Conservation (phyloP, 2,113 vertebrate genomes). For the Pontoporia blainvillei region DNA sequence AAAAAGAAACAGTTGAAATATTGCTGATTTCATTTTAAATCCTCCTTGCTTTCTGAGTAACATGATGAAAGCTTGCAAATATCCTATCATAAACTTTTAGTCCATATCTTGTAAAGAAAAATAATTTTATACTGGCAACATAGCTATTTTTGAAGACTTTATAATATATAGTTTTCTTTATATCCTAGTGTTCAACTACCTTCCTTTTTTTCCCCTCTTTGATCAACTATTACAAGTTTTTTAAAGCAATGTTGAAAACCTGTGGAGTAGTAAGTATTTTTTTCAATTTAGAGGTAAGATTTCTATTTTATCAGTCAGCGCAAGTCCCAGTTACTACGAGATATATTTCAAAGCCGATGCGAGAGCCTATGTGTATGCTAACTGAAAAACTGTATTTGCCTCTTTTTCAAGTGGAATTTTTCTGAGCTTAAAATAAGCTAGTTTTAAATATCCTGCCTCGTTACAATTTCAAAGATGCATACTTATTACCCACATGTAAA, state of each 20-base stretch:
- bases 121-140: neutral
- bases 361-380: neutral
- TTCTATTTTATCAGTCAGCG: neutral
- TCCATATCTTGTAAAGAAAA: neutral
- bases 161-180: neutral
- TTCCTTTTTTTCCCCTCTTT: neutral
- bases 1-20: neutral
- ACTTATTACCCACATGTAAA: constrained; percentile 9
- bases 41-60: neutral
- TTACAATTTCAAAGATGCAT: constrained; percentile 25
- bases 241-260: neutral
- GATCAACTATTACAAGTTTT: neutral
- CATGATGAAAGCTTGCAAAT: neutral
- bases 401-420: neutral
- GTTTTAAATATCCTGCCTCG: constrained; percentile 22
- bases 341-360: neutral
- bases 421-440: neutral
- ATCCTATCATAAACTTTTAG: neutral
- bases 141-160: neutral
- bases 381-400: neutral
- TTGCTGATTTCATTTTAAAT: neutral
- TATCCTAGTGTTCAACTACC: neutral
- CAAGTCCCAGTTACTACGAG: neutral
- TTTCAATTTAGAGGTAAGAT: neutral
- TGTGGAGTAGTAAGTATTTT: neutral